Evolutionary conservation across 2,888 invertebrate species (phyloP).

Genomic region (Salticus scenicus): DNA sequence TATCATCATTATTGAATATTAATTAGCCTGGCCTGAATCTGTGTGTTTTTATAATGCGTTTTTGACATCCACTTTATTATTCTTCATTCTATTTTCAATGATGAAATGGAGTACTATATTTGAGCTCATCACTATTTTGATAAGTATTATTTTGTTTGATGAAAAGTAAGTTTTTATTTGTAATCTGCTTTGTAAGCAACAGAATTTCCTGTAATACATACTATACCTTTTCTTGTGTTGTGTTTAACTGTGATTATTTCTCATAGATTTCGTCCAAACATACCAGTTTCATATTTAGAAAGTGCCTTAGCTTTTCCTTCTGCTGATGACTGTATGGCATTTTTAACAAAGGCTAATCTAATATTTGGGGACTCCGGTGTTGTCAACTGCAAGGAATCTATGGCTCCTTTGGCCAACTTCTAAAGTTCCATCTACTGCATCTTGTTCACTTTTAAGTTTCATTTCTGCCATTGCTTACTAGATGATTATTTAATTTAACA

Average conservation of each 20-base stretch:
- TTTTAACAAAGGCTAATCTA: slow-evolving; percentile 87
- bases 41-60: no score
- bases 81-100: no score
- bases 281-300: slow-evolving; percentile 90
- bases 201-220: no score
- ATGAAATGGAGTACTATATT: no score
- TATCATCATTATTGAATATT: no score
- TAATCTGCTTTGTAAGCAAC: no score
- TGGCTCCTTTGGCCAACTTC: slow-evolving; percentile 61
- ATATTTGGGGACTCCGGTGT: slow-evolving; percentile 77
- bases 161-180: not conserved
- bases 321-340: slow-evolving; percentile 88
- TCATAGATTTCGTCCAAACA: slow-evolving; percentile 92
- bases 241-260: slow-evolving; percentile 34
- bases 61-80: no score
- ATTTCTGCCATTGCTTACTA: slow-evolving; percentile 7
- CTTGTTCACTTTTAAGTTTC: not conserved
- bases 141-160: not conserved
- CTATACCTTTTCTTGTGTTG: not conserved
- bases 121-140: no score
- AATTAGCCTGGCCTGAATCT: no score
- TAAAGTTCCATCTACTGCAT: slow-evolving; percentile 15
- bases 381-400: slow-evolving; percentile 88
- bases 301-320: slow-evolving; percentile 92
- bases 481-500: not conserved